Evolutionary conservation across 37 sponge, comb jelly and placozoan genomes (phyloP), one percentile per base, ranked within the genome.

Genomic region (Geodia barretti): DNA sequence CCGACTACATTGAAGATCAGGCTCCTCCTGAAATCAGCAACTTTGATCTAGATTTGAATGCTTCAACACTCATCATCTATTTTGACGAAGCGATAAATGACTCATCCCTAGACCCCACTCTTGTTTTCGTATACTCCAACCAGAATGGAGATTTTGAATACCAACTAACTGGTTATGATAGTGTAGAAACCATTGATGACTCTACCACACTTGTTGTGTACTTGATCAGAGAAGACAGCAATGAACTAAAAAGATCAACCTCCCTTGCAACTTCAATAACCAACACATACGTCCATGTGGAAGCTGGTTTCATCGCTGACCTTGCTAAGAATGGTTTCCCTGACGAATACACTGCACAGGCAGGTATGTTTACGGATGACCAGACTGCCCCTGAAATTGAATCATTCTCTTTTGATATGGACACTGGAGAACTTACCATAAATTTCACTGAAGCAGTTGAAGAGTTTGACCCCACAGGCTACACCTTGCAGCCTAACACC

Each of bases 51-150:
- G 75, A 91, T 59, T 58, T 96, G 41, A 82, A 84, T 40, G 74
- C 31, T 41, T 85, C 86, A 24, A 4, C 24, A 43, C 77, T 96
- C 23, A 68, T 64, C 3, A 39, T 96, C 37, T 75, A 61, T 38
- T 96, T 96, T 74, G 77, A 80, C 68, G 94, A 96, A 73, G 85
- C 91, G 42, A 78, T 96, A 34, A 93, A 96, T 75, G 39, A 25
- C 0, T 73, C 85, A 1, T 68, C 88, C 25, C 67, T 96, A 7
- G 72, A 41, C 21, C 28, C 79, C 38, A 34, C 65, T 4, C 47
- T 64, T 36, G 67, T 88, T 0, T 47, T 72, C 29, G 79, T 96
- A 29, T 79, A 61, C 17, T 69, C 75, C 29, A 66, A 73, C 28
- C 24, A 40, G 41, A 38, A 42, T 19, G 26, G 40, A 39, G 67